Evolutionary conservation across 2,888 invertebrate genomes (phyloP), one percentile per base, ranked within the genome.

Genomic region (Siphonodentalium dalli): DNA sequence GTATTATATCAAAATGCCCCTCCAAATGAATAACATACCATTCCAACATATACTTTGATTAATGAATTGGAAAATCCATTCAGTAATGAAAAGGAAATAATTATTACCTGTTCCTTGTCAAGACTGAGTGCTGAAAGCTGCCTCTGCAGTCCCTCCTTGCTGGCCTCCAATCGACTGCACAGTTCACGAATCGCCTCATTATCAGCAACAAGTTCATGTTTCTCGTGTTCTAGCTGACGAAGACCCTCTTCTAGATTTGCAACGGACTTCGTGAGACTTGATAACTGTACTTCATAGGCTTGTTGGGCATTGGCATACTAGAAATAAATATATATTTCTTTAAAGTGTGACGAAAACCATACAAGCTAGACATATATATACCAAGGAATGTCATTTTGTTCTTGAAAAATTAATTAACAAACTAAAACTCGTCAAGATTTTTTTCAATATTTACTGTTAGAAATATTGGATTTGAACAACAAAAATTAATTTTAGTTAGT

Each of bases 31-130:
- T n/a, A n/a, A n/a, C n/a, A n/a, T n/a, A n/a, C n/a, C n/a, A n/a
- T n/a, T n/a, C n/a, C n/a, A n/a, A n/a, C n/a, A n/a, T n/a, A n/a
- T n/a, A n/a, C n/a, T n/a, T n/a, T n/a, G n/a, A n/a, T n/a, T n/a
- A n/a, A n/a, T n/a, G n/a, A n/a, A n/a, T n/a, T n/a, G n/a, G n/a
- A n/a, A n/a, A n/a, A n/a, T n/a, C n/a, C n/a, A n/a, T n/a, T n/a
- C n/a, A n/a, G n/a, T n/a, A n/a, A n/a, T n/a, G n/a, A n/a, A n/a
- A n/a, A n/a, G n/a, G n/a, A n/a, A n/a, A 7, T 7, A 15, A 23
- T 20, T 15, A 51, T 31, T 55, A 82, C 79, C 74, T 80, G 78
- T 58, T 82, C 81, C 38, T 74, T 73, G 49, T 82, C 82, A 31
- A 78, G 64, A 35, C 72, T 69, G 21, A 74, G 62, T n/a, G 72